Conservation (phyloP, 2,888 invertebrate genomes). For the Hartigia nigra region DNA sequence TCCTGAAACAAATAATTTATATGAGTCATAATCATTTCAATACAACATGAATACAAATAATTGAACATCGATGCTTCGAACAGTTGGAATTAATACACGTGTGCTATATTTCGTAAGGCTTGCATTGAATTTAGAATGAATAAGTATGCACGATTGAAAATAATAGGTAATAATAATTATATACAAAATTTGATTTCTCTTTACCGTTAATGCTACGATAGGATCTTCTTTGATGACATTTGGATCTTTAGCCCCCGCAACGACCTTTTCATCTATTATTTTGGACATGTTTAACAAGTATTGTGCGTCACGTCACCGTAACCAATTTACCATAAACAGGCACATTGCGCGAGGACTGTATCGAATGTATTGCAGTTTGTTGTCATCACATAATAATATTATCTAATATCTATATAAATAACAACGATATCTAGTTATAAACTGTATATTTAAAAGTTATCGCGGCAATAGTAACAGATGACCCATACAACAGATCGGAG, state of each 20-base stretch:
- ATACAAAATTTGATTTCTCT: slow-evolving; percentile 24
- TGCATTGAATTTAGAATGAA: neutral
- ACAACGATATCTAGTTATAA: neutral
- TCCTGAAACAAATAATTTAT: slow-evolving; percentile 68
- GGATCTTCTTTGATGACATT: slow-evolving; percentile 61
- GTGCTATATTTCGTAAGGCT: neutral
- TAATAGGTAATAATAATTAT: slow-evolving; percentile 2
- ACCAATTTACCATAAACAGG: neutral
- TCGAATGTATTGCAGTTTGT: neutral
- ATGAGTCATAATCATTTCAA: slow-evolving; percentile 9
- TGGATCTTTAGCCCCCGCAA: slow-evolving; percentile 59
- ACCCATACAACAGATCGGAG: neutral
- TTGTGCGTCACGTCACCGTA: neutral
- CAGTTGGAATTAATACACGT: neutral
- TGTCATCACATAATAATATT: neutral
- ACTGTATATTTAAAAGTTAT: too few relatives aligned
- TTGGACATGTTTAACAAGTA: slow-evolving; percentile 49
- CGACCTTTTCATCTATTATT: slow-evolving; percentile 62
- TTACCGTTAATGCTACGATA: slow-evolving; percentile 60
- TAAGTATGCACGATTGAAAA: neutral
- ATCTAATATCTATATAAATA: neutral
- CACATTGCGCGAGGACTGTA: neutral
- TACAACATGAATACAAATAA: neutral
- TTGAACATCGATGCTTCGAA: neutral
- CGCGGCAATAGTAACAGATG: too few relatives aligned